These are phyloP conservation scores for Clarias laeviceps DNA, from an alignment of 2,797 vertebrate genomes.

Conservation along the genomic window DNA sequence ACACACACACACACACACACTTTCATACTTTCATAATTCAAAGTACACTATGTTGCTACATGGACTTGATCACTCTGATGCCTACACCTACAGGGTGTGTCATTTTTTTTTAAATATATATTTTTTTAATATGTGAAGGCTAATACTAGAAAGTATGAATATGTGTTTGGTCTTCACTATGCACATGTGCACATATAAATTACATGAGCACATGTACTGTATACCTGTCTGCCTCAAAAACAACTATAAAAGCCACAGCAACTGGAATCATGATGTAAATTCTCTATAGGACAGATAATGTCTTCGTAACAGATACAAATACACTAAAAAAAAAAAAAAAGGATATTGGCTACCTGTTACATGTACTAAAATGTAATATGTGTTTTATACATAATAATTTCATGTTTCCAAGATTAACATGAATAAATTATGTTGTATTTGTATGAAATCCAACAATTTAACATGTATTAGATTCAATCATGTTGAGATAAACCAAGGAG, in stretches of 20 bases:
- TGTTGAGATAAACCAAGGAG: too few relatives aligned
- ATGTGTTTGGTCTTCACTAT: background rate
- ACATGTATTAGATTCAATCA: too few relatives aligned
- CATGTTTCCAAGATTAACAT: too few relatives aligned
- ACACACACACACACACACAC: background rate
- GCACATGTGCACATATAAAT: background rate
- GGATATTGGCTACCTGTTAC: too few relatives aligned
- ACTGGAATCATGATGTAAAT: background rate
- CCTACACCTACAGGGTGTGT: background rate
- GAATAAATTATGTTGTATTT: too few relatives aligned
- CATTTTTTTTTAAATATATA: too few relatives aligned
- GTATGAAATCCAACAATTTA: too few relatives aligned
- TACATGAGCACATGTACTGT: background rate
- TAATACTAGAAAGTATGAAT: constrained; percentile 41
- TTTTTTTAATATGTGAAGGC: constrained; percentile 26
- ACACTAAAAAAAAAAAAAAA: too few relatives aligned
- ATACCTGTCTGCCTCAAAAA: background rate
- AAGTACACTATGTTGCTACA: constrained; percentile 6
- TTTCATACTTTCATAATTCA: constrained; percentile 1
- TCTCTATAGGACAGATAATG: background rate
- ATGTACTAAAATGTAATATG: too few relatives aligned
- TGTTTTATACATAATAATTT: too few relatives aligned
- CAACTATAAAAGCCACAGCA: background rate
- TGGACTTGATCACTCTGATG: constrained; percentile 35
- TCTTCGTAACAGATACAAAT: background rate